Evolutionary conservation across 2,888 invertebrate species (phyloP).

Genomic region (Copidosoma aretas): DNA sequence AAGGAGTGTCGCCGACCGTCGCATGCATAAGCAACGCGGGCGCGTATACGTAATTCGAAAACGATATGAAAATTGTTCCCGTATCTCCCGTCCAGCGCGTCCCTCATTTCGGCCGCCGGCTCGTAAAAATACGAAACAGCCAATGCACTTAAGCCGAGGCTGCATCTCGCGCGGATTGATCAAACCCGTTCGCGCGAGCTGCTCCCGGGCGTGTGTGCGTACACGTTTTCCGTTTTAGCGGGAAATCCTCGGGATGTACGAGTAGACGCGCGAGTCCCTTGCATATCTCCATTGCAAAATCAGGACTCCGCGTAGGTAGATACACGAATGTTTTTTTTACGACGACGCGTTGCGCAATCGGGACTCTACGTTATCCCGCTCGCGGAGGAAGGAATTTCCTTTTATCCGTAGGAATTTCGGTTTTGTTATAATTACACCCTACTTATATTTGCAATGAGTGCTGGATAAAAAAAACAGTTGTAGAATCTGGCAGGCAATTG

Average conservation of each 20-base stretch:
- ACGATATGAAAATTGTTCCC: constrained; percentile 23
- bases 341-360: constrained; percentile 19
- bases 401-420: no score
- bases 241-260: constrained; percentile 1
- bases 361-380: background rate
- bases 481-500: no score
- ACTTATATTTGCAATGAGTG: no score
- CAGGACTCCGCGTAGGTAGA: background rate
- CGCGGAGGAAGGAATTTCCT: no score
- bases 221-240: constrained; percentile 37
- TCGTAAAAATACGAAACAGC: constrained; percentile 20
- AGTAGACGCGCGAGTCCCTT: no score
- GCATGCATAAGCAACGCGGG: constrained; percentile 26
- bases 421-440: no score
- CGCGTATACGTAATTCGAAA: constrained; percentile 1
- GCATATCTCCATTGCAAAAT: background rate
- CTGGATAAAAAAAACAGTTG: no score
- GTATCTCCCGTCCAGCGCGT: background rate
- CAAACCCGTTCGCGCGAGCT: constrained; percentile 1
- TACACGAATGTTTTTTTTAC: background rate
- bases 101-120: constrained; percentile 1
- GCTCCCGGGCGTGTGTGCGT: constrained; percentile 19
- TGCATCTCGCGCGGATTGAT: constrained; percentile 38
- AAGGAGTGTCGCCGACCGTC: background rate
- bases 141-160: constrained; percentile 30